Evolutionary conservation across 2,113 vertebrate species (phyloP), one percentile per base, ranked within the genome.

Genomic region (Chroicocephalus ridibundus): DNA sequence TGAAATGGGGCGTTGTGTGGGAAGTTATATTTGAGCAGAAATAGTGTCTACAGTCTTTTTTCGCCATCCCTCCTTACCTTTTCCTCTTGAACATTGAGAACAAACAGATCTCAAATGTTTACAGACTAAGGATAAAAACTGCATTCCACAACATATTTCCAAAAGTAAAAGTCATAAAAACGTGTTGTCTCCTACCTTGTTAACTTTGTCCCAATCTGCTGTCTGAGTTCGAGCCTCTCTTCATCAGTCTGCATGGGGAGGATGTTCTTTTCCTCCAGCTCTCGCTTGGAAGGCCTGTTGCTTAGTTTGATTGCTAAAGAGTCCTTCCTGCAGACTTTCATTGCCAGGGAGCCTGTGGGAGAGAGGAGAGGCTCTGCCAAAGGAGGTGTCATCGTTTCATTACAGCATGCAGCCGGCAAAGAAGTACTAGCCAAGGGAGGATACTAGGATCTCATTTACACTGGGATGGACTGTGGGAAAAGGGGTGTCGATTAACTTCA

Each of bases 181-280:
- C 1, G 7, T 40, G n/a, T 71, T 46, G 9, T 22, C 12, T 61
- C 98, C 95, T 97, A 99, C 99, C 99, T 98, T 93, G 98, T 99
- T 83, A 99, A 99, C 97, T 99, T 99, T 96, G 99, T 99, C 95
- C 99, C 99, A 40, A 99, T 99, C 97, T 99, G 99, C 97, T 99
- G 99, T 96, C 99, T 98, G 57, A 99, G 98, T 96, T 99, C 99
- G 2, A 99, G 98, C 42, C 99, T 97, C 96, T 99, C 99, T 62
- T 99, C 99, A 34, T 99, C 99, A 0, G 99, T 99, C 98, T 99
- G 99, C 98, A 99, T 98, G 81, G 99, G 99, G 44, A 99, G 98
- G 97, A 99, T 99, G 96, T 99, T 99, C 98, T 99, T 99, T 86
- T 99, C 99, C 96, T 99, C 99, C 92, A 99, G 98, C 91, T 99